Evolutionary conservation across 2,113 vertebrate species (phyloP).

Genomic region (Diadophis punctatus): DNA sequence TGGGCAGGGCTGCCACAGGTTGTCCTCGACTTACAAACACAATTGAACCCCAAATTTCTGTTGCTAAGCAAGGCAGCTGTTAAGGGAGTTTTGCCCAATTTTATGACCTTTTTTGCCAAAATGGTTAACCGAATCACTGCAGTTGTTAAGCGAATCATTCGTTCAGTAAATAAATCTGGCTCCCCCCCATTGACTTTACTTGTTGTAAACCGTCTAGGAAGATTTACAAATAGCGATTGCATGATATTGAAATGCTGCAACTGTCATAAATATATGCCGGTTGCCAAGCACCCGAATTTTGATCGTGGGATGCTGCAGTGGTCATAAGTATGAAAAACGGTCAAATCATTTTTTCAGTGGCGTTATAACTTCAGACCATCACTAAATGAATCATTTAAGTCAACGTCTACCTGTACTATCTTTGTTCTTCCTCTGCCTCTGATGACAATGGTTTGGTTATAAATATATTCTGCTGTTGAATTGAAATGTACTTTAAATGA

Average conservation of each 20-base stretch:
- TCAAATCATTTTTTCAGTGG: not conserved
- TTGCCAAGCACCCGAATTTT: not conserved
- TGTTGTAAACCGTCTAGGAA: not conserved
- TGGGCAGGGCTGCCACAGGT: not conserved
- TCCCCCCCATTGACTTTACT: not conserved
- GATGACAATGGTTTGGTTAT: not conserved
- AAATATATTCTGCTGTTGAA: not conserved
- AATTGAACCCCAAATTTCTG: not conserved
- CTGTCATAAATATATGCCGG: not conserved
- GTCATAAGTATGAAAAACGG: not conserved
- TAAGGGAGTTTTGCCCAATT: not conserved
- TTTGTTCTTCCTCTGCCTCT: conserved; percentile 19
- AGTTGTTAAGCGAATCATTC: not conserved
- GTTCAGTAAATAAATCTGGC: not conserved
- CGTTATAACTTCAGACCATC: not conserved
- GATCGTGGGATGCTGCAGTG: not conserved
- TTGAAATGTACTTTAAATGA: not conserved
- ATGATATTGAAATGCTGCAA: not conserved
- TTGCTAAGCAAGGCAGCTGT: not conserved
- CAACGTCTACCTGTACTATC: not conserved
- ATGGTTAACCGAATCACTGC: not conserved
- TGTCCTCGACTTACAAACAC: not conserved
- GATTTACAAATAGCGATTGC: not conserved
- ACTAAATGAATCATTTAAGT: not conserved
- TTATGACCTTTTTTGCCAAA: not conserved